phyloP scores from a whole-genome alignment of 1,140 invertebrate species.

The Apis cerana region DNA sequence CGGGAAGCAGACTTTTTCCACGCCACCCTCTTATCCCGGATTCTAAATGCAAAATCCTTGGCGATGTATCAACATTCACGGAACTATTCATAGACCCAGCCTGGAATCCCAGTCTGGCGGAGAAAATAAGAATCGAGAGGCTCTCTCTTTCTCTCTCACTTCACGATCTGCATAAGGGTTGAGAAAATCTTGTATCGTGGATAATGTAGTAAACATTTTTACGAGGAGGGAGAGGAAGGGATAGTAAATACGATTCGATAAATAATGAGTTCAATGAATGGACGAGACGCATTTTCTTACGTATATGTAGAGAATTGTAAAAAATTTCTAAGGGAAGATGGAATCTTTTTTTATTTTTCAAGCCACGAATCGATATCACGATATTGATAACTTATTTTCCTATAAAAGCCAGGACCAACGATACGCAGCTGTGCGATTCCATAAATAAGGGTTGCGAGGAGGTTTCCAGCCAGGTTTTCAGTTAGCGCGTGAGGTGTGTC shows the following conservation, averaged over 20 bases:
- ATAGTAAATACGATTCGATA: conserved; percentile 68
- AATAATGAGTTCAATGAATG: conserved; percentile 67
- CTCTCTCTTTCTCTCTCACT: no score
- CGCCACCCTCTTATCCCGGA: conserved; percentile 31
- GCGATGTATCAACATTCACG: conserved; percentile 40
- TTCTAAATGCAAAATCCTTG: conserved; percentile 45
- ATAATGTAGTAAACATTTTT: conserved; percentile 59
- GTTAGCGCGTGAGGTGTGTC: conserved; percentile 41
- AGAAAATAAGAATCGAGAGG: conserved; percentile 29
- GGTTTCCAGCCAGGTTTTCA: conserved; percentile 48
- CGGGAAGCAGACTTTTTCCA: conserved; percentile 7
- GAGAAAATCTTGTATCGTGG: conserved; percentile 52
- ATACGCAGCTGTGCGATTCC: conserved; percentile 73
- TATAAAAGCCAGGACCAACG: conserved; percentile 50
- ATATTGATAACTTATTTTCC: background rate
- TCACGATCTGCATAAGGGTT: conserved; percentile 2
- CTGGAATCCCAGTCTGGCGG: conserved; percentile 3
- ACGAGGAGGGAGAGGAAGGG: background rate
- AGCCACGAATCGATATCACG: background rate
- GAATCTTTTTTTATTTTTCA: background rate
- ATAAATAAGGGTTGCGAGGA: conserved; percentile 75
- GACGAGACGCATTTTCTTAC: background rate
- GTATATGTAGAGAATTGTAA: background rate
- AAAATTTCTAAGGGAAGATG: background rate
- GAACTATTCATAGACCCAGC: conserved; percentile 14